These are phyloP conservation scores for Varanus komodoensis DNA, from an alignment of 2,113 vertebrate genomes.

Conservation along the genomic window DNA sequence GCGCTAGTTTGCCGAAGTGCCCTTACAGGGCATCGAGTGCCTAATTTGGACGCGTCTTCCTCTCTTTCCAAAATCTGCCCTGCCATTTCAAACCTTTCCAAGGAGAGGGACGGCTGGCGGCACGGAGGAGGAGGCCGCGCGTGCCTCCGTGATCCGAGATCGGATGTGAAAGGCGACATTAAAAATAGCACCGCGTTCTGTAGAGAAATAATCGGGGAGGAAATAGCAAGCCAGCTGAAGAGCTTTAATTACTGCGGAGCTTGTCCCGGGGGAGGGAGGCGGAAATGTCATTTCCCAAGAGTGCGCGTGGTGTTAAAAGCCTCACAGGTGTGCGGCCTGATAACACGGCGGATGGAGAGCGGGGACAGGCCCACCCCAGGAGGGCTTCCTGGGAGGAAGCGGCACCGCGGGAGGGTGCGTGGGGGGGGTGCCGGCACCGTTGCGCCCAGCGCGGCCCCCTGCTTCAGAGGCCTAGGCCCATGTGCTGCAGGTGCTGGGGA, in stretches of 20 bases:
- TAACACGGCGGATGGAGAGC: background rate
- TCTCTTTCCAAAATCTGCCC: background rate
- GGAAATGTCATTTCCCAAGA: slow-evolving; percentile 36
- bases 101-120: background rate
- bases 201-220: slow-evolving; percentile 5
- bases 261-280: background rate
- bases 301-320: background rate
- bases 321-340: rapidly evolving
- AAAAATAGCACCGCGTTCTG: slow-evolving; percentile 26
- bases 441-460: too few species aligned
- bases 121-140: background rate
- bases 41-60: background rate
- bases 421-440: too few species aligned
- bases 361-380: background rate
- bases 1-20: background rate
- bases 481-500: too few species aligned
- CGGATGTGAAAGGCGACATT: background rate
- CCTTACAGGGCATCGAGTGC: too few species aligned
- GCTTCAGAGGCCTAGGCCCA: too few species aligned
- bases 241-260: slow-evolving; percentile 36
- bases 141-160: background rate
- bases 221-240: slow-evolving; percentile 1
- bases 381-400: too few species aligned
- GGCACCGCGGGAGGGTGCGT: background rate
- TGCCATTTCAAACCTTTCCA: too few species aligned